phyloP scores from a whole-genome alignment of 2,113 vertebrate species.

The Nesogale talazaci region DNA sequence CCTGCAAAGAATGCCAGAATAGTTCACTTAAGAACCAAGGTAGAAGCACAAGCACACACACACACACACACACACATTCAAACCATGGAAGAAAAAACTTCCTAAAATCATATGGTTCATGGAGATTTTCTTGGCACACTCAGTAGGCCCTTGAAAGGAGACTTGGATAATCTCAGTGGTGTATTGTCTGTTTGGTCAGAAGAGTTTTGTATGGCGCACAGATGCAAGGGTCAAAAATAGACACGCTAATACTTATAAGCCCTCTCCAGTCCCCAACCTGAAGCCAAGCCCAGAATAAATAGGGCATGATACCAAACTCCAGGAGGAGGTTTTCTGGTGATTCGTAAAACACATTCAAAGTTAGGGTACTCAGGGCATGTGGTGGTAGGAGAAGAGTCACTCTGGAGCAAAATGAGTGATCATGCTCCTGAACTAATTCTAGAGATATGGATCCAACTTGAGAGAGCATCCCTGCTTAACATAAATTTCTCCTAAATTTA shows the following conservation, averaged over 20 bases:
- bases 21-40: conserved; percentile 1
- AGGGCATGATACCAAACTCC: neutral
- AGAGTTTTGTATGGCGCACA: conserved; percentile 43
- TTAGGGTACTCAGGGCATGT: neutral
- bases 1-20: neutral
- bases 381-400: neutral
- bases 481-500: conserved; percentile 31
- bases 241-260: conserved; percentile 31
- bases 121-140: neutral
- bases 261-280: neutral
- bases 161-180: conserved; percentile 29
- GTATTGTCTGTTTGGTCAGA: conserved; percentile 35
- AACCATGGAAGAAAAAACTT: neutral
- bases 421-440: neutral
- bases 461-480: neutral
- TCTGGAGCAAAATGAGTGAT: neutral
- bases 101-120: neutral
- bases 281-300: neutral
- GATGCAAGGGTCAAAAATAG: conserved; percentile 58
- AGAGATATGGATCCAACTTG: conserved; percentile 5
- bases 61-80: neutral
- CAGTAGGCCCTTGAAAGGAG: neutral
- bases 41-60: neutral
- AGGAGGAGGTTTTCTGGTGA: neutral
- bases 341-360: conserved; percentile 13